A percentile compares a stretch with the other conserved stretches of the same genome.
Evolutionary conservation across 2,797 vertebrate species (phyloP).

Genomic region (Chiroxiphia lanceolata): DNA sequence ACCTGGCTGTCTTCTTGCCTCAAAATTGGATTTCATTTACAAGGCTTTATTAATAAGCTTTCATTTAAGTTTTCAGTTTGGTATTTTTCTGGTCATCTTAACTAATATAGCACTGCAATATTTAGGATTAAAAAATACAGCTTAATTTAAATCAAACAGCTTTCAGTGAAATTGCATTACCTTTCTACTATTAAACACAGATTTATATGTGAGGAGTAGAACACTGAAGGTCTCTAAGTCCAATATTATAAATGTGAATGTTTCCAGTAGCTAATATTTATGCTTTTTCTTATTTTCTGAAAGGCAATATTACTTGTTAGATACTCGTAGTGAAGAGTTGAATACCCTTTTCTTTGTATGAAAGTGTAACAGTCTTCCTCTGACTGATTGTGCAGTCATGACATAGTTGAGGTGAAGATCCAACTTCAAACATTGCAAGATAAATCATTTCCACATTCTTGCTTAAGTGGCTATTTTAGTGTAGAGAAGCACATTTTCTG

Average conservation of each 20-base stretch:
- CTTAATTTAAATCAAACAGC: conserved; percentile 15
- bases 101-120: background rate
- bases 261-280: conserved; percentile 52
- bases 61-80: background rate
- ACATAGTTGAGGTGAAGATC: conserved; percentile 74
- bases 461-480: conserved; percentile 91
- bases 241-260: conserved; percentile 23
- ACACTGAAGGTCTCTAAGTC: conserved; percentile 14
- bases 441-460: conserved; percentile 90
- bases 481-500: conserved; percentile 85
- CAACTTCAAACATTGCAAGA: conserved; percentile 82
- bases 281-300: conserved; percentile 65
- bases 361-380: conserved; percentile 72
- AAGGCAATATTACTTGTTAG: conserved; percentile 54
- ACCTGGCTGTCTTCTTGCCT: background rate
- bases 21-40: background rate
- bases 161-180: conserved; percentile 11
- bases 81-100: background rate
- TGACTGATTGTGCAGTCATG: conserved; percentile 79
- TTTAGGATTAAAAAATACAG: background rate
- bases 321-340: conserved; percentile 11
- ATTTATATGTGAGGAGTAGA: conserved; percentile 21
- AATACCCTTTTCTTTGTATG: conserved; percentile 62
- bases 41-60: background rate
- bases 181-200: conserved; percentile 10